phyloP scores from a whole-genome alignment of 2,113 vertebrate species.

The Pandion haliaetus region DNA sequence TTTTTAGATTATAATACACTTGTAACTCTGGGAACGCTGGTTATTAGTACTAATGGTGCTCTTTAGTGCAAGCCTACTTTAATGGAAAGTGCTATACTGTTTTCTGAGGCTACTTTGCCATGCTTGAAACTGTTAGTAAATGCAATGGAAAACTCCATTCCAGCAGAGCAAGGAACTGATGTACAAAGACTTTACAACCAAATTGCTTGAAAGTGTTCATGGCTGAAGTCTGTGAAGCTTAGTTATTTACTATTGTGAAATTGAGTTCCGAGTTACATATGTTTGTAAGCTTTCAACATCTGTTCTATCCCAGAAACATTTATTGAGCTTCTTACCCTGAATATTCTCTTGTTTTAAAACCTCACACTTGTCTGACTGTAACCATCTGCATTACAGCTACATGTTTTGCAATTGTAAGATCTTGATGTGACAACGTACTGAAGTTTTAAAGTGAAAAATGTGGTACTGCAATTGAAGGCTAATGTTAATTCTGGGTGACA shows the following conservation, averaged over 20 bases:
- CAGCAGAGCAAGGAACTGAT: not conserved
- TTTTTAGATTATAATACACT: not conserved
- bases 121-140: not conserved
- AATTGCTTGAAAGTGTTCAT: not conserved
- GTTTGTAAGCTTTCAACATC: slow-evolving; percentile 5
- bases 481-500: not conserved
- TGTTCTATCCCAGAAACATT: not conserved
- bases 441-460: not conserved
- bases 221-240: not conserved
- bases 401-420: not conserved
- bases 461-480: not conserved
- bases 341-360: not conserved
- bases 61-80: not conserved
- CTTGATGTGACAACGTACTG: not conserved
- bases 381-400: not conserved
- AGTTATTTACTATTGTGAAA: slow-evolving; percentile 9
- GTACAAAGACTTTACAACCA: not conserved
- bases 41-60: not conserved
- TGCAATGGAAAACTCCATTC: not conserved
- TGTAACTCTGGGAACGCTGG: not conserved
- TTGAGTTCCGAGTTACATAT: not conserved
- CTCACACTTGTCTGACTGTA: not conserved
- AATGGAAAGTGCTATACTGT: not conserved
- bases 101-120: not conserved
- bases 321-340: not conserved